A percentile compares a stretch with the other conserved stretches of the same genome.
Evolutionary conservation across 2,113 vertebrate species (phyloP).

Genomic region (Gyps fulvus): DNA sequence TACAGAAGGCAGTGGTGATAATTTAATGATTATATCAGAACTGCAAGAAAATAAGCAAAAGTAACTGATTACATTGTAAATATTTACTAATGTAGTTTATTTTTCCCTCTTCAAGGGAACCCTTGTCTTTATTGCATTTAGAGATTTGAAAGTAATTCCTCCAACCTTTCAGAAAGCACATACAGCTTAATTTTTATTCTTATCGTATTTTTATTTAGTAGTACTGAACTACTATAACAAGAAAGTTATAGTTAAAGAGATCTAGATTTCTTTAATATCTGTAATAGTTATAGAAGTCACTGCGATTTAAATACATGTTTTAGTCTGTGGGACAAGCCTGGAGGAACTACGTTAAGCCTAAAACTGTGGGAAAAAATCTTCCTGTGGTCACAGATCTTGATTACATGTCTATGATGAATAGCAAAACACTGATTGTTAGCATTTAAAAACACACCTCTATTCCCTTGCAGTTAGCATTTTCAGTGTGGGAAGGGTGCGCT

Average conservation of each 20-base stretch:
- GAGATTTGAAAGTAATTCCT: background rate
- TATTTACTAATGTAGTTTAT: background rate
- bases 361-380: background rate
- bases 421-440: background rate
- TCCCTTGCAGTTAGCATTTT: background rate
- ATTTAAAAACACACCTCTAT: background rate
- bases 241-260: background rate
- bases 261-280: background rate
- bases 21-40: background rate
- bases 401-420: background rate
- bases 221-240: background rate
- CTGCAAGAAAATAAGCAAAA: background rate
- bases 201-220: background rate
- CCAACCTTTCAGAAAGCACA: background rate
- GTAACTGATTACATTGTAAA: background rate
- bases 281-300: background rate
- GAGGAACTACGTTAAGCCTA: accelerated
- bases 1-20: background rate
- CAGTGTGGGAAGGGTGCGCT: background rate
- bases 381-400: background rate
- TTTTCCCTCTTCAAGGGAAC: background rate
- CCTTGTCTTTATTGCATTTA: background rate
- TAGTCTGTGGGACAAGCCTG: background rate
- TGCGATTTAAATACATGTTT: background rate
- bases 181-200: background rate